Evolutionary conservation across 92 coral and sea anemone species (phyloP), one percentile per base, ranked within the genome.

Genomic region (Epizoanthus illoricatus): DNA sequence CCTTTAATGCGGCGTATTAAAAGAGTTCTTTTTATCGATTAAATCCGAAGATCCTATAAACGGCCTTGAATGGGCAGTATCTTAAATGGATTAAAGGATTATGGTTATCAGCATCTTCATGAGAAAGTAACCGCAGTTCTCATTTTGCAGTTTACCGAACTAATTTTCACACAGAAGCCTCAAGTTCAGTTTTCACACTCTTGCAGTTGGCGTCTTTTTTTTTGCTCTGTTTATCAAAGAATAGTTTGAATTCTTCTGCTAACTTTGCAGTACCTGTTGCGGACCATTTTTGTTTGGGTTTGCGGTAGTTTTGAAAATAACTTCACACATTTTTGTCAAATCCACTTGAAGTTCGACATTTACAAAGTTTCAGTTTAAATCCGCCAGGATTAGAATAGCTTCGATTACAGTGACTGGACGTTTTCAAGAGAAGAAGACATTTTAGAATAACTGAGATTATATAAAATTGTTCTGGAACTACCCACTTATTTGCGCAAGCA

Each of bases 91-190:
- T 78, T 78, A 78, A 62, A 43, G 42, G 82, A 78, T 78, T 63
- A 78, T 5, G 28, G 57, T 61, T 78, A 78, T 78, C 71, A 63
- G 56, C 82, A 63, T 42, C 82, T 78, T 78, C 82, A 63, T 59
- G 52, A 39, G 60, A 63, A 64, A 19, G 16, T 19, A 42, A 78
- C 71, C 71, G 62, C 82, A 12, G 55, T 45, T 68, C 28, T 9
- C 56, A 52, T 52, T 52, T 52, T 52, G 56, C 9, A 52, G 15
- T 52, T 9, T 52, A 28, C 12, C 56, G 10, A 9, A 52, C 15
- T 52, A 9, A 52, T 52, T 52, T 52, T 52, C 3, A 52, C 56
- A 52, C 56, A 52, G 56, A 9, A 52, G 13, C 56, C 56, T 52
- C 12, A 52, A 9, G 56, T 52, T 52, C 56, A 9, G 56, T 52